Percentiles rank a stretch among this genome's conserved stretches.
phyloP scores from a whole-genome alignment of 2,888 invertebrate species.

The Papilio protenor region DNA sequence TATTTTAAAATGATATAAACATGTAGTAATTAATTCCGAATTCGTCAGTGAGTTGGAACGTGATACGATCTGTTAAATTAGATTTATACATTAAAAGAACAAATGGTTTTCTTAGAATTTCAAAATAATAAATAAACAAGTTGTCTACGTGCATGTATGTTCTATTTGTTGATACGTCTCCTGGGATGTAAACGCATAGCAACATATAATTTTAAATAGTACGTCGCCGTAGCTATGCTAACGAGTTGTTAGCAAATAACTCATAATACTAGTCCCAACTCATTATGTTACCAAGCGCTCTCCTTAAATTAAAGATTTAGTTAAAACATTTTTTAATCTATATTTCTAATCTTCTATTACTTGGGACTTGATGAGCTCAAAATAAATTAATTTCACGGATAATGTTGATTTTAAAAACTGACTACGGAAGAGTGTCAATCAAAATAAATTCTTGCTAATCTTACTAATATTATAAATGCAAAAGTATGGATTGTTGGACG shows the following conservation, averaged over 20 bases:
- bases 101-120: too few species aligned
- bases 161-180: constrained; percentile 46
- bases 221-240: constrained; percentile 63
- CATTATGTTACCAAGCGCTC: constrained; percentile 49
- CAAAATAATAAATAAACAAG: too few species aligned
- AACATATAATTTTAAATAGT: constrained; percentile 67
- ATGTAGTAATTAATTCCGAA: too few species aligned
- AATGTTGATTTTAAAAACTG: neutral
- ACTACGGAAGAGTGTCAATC: neutral
- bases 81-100: too few species aligned
- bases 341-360: neutral
- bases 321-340: constrained; percentile 15
- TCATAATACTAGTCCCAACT: constrained; percentile 57
- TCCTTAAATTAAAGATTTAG: constrained; percentile 47
- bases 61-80: too few species aligned
- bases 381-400: neutral
- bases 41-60: too few species aligned
- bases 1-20: neutral
- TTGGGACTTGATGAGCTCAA: neutral
- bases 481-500: too few species aligned
- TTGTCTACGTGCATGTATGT: too few species aligned
- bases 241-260: constrained; percentile 75
- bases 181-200: constrained; percentile 58
- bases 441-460: neutral
- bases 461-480: too few species aligned